These are phyloP conservation scores for Athalia circularis DNA, from an alignment of 2,888 invertebrate genomes.

Conservation along the genomic window DNA sequence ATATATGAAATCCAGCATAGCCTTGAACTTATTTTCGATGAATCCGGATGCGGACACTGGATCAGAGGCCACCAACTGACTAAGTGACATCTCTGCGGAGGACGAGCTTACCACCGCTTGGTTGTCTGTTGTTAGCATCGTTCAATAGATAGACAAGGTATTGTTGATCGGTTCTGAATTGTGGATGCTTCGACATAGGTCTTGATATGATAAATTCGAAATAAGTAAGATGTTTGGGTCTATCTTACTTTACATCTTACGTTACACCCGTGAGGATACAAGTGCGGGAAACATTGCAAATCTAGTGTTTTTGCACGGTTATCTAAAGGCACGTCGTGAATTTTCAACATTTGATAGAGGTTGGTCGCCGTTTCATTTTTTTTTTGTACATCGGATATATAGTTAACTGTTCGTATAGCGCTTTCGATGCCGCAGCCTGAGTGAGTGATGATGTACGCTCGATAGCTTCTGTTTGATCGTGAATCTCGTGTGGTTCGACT, in stretches of 20 bases:
- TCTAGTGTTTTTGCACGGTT: too few relatives aligned
- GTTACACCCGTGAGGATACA: too few relatives aligned
- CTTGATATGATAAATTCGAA: conserved; percentile 53
- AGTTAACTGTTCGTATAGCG: conserved; percentile 8
- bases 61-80: too few relatives aligned
- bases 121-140: conserved; percentile 53
- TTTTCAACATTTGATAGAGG: conserved; percentile 56
- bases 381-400: background rate
- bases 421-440: background rate
- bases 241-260: too few relatives aligned
- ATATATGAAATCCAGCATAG: too few relatives aligned
- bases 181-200: conserved; percentile 53
- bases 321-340: conserved; percentile 22
- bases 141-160: conserved; percentile 56
- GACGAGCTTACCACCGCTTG: conserved; percentile 34
- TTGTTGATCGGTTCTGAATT: conserved; percentile 55
- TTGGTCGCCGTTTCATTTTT: conserved; percentile 23
- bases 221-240: conserved; percentile 44
- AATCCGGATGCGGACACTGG: too few relatives aligned
- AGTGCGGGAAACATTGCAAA: too few relatives aligned
- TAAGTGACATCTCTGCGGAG: too few relatives aligned
- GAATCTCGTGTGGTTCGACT: background rate
- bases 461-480: background rate
- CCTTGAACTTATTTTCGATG: too few relatives aligned
- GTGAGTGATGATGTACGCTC: background rate